Conservation (phyloP, 2,888 invertebrate species). For the Rhopalosiphum nymphaeae region DNA sequence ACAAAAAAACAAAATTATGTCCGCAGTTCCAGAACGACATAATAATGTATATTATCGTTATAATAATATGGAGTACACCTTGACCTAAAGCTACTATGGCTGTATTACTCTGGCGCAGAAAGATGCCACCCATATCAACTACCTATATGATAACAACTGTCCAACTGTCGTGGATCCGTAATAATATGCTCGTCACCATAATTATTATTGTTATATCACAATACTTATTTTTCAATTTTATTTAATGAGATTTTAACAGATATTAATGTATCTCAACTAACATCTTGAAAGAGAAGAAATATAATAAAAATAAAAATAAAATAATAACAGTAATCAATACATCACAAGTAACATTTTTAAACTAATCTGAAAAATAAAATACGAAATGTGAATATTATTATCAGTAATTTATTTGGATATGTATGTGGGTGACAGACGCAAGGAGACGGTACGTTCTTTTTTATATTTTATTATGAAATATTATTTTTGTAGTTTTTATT, state of each 20-base stretch:
- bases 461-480: too few species aligned
- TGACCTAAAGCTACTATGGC: neutral
- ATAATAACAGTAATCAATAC: neutral
- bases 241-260: neutral
- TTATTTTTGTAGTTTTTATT: neutral
- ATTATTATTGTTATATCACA: too few species aligned
- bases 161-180: neutral
- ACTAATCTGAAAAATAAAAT: neutral
- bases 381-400: too few species aligned
- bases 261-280: neutral
- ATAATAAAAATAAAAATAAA: neutral
- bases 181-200: neutral
- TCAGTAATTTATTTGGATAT: too few species aligned
- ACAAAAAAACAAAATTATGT: conserved; percentile 9
- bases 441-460: too few species aligned
- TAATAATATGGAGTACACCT: conserved; percentile 21
- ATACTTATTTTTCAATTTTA: neutral
- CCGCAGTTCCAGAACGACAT: neutral
- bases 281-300: neutral
- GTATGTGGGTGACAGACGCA: too few species aligned
- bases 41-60: neutral
- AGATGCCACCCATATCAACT: neutral
- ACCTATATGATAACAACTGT: neutral
- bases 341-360: neutral
- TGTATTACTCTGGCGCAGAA: neutral